Evolutionary conservation across 2,113 vertebrate species (phyloP), one percentile per base, ranked within the genome.

Genomic region (Grammomys surdaster): DNA sequence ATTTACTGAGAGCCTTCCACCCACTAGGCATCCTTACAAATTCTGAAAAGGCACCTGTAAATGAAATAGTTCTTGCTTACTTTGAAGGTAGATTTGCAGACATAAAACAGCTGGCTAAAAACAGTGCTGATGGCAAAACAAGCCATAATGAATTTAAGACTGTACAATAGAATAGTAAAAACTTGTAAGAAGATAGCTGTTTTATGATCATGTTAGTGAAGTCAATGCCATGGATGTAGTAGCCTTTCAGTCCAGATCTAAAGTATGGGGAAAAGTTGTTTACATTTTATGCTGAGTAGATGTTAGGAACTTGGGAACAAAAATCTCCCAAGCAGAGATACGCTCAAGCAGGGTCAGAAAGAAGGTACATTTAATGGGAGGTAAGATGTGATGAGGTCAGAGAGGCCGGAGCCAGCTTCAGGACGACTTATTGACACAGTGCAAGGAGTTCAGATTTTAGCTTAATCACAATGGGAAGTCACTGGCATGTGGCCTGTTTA

Each of bases 311-410:
- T 14, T 16, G 28, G n/a, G 11, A n/a, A 33, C 4, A 70, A 22
- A 82, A n/a, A 11, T 75, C 31, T 7, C 17, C 51, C 5, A 28
- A 48, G 46, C 33, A 31, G 8, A 24, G 54, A 6, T 54, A 40
- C 2, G 1, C 40, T 75, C 54, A 33, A 72, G 13, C 4, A 77
- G 60, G 43, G 54, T 63, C 20, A 36, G 67, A 51, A 54, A 60
- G 48, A 89, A 77, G 56, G 12, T 19, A 46, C 43, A 24, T 60
- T 40, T 89, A 31, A 73, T 56, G 51, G 70, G 28, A 54, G 9
- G 26, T 82, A 85, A 78, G 89, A 80, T 51, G n/a, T 58, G 48
- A 58, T 89, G 60, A 94, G 26, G 10, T 82, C 82, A 90, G 76
- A 78, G 70, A 90, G 33, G 19, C 77, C 91, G 40, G 7, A 69